A percentile compares a stretch with the other conserved stretches of the same genome.
Evolutionary conservation across 2,888 invertebrate species (phyloP).

Genomic region (Abrostola triplasia): DNA sequence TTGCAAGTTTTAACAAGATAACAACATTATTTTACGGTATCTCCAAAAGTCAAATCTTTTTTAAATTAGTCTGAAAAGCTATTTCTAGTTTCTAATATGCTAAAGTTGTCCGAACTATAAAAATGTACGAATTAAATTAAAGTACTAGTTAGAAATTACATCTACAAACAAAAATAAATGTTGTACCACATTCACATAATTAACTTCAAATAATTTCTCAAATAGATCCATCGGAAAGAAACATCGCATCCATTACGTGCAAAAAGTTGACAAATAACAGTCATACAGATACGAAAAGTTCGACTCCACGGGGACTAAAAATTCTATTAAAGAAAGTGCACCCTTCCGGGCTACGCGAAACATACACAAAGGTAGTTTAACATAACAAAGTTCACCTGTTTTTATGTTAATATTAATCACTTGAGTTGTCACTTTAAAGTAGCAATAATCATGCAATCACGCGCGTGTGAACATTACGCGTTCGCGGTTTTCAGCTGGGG

Average conservation of each 20-base stretch:
- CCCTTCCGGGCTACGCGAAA: constrained; percentile 60
- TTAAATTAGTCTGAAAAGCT: too few relatives aligned
- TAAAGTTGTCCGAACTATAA: too few relatives aligned
- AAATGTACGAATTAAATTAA: too few relatives aligned
- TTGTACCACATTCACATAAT: constrained; percentile 41
- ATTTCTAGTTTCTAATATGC: too few relatives aligned
- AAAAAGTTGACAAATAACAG: constrained; percentile 60
- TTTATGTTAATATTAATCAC: constrained; percentile 80
- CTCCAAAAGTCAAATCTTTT: too few relatives aligned
- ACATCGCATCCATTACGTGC: constrained; percentile 49
- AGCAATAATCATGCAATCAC: constrained; percentile 77
- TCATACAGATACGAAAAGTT: constrained; percentile 55
- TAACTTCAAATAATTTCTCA: constrained; percentile 43
- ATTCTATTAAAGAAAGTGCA: constrained; percentile 72
- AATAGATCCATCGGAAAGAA: constrained; percentile 48
- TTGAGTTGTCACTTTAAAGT: constrained; percentile 78
- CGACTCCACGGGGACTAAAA: constrained; percentile 59
- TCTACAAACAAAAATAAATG: constrained; percentile 30
- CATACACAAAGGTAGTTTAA: constrained; percentile 60
- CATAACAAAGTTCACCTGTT: constrained; percentile 78
- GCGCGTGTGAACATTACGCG: constrained; percentile 76
- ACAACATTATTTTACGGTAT: too few relatives aligned
- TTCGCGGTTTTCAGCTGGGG: constrained; percentile 59
- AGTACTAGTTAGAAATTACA: constrained; percentile 7
- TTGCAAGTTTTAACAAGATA: too few relatives aligned